Evolutionary conservation across 2,888 invertebrate genomes (phyloP).

Genomic region (Brachypalpus laphriformis): DNA sequence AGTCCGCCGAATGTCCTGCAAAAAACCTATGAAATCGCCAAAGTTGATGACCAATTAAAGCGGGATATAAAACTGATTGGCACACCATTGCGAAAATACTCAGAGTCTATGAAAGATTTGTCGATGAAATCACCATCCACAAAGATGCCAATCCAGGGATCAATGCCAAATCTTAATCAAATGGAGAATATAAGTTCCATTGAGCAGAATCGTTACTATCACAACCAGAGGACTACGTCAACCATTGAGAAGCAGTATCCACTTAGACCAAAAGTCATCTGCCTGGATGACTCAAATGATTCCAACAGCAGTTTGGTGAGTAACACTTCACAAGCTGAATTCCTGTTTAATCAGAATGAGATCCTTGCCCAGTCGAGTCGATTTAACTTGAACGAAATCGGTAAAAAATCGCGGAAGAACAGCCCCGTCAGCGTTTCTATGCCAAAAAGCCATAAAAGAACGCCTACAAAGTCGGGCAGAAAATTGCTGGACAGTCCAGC

Average conservation of each 20-base stretch:
- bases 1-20: slow-evolving; percentile 66
- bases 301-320: slow-evolving; percentile 77
- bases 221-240: slow-evolving; percentile 28
- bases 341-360: slow-evolving; percentile 81
- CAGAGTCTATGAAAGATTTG: slow-evolving; percentile 81
- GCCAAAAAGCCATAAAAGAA: not conserved
- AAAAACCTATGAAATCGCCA: slow-evolving; percentile 47
- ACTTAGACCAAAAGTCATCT: slow-evolving; percentile 57
- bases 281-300: slow-evolving; percentile 75
- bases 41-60: slow-evolving; percentile 76
- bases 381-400: slow-evolving; percentile 81
- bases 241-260: not conserved
- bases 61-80: slow-evolving; percentile 80
- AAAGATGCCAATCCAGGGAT: slow-evolving; percentile 80
- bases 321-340: slow-evolving; percentile 77
- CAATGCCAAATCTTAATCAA: slow-evolving; percentile 82
- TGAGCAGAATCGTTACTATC: slow-evolving; percentile 82
- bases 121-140: slow-evolving; percentile 78
- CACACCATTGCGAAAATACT: slow-evolving; percentile 81
- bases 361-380: slow-evolving; percentile 82
- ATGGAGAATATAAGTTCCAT: slow-evolving; percentile 81
- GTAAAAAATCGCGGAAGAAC: slow-evolving; percentile 71
- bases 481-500: slow-evolving; percentile 45
- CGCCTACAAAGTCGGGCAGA: slow-evolving; percentile 34
- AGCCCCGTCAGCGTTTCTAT: slow-evolving; percentile 66